Base-by-base conservation (phyloP, 1,140 invertebrate genomes). In the silkworm (Bombyx mori) region DNA sequence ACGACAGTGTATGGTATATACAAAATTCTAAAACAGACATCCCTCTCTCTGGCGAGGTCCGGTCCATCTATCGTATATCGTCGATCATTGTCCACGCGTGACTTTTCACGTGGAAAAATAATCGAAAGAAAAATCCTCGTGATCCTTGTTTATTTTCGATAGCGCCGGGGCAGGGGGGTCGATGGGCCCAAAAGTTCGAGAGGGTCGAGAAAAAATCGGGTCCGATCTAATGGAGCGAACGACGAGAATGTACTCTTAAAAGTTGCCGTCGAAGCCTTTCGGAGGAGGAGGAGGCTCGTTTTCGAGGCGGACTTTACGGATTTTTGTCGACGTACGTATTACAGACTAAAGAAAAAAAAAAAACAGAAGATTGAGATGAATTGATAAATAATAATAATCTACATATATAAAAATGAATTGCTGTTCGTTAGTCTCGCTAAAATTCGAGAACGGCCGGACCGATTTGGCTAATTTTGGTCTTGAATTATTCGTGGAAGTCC, bases 161-260 rank as follows among this genome's bases (percentile, higher is more conserved):
- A 18, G 54, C 9, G 8, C 48, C 48, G 42, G 42, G 54, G 46
- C 53, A 44, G 50, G 62, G 65, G 62, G 65, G 59, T 62, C 62
- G 63, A 8, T 54, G 51, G 46, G 61, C 56, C 62, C 61, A 42
- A 57, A 72, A 73, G 53, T 73, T 63, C 42, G 61, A 61, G 61
- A 61, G 60, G 67, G 63, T 67, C 62, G 67, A 62, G 53, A 10
- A 66, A 71, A 76, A 73, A 71, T 69, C 63, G 60, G 57, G 72
- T 63, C 65, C 57, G 73, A 35, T 69, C 77, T 80, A 80, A 80
- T 80, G 77, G 74, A 72, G 65, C 77, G 71, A 44, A 68, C 58
- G 66, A 63, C 45, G 45, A 56, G 64, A 71, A 71, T 77, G 70
- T 73, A 77, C 74, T 78, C 78, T 72, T 65, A 69, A 57, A 73